Percentiles rank a stretch among this genome's conserved stretches.
These are phyloP conservation scores for Leucoma salicis DNA, from an alignment of 2,888 invertebrate genomes.

Conservation along the genomic window DNA sequence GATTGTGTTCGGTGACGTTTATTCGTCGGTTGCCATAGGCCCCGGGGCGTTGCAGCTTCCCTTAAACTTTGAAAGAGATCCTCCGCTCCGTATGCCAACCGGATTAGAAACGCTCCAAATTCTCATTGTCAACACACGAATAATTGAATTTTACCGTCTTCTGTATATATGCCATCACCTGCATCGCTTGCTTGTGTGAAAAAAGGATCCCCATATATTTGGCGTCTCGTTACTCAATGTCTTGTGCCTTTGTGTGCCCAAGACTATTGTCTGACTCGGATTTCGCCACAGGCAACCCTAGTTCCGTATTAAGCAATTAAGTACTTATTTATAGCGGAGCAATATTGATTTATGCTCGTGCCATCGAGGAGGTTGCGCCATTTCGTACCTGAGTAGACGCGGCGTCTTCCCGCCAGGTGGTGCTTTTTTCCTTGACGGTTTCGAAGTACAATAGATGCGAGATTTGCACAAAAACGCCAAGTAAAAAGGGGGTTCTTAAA, in stretches of 20 bases:
- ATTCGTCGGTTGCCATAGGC: constrained; percentile 16
- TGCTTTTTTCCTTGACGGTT: constrained; percentile 55
- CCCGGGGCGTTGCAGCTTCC: constrained; percentile 31
- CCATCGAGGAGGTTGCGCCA: constrained; percentile 47
- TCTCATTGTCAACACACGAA: constrained; percentile 64
- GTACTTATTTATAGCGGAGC: constrained; percentile 63
- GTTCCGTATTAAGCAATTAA: constrained; percentile 60
- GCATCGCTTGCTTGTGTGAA: constrained; percentile 53
- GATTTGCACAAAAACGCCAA: constrained; percentile 77
- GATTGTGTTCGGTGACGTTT: constrained; percentile 23
- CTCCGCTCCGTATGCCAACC: constrained; percentile 49
- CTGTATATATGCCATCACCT: constrained; percentile 69
- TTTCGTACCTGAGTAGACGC: constrained; percentile 31
- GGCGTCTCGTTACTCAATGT: constrained; percentile 76
- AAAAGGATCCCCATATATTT: constrained; percentile 67
- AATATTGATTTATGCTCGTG: constrained; percentile 60
- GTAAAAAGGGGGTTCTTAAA: constrained; percentile 53
- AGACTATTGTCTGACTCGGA: constrained; percentile 56
- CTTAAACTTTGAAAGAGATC: constrained; percentile 27
- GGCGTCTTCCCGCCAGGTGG: constrained; percentile 72
- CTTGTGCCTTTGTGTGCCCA: constrained; percentile 58
- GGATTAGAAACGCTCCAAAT: constrained; percentile 60
- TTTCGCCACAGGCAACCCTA: constrained; percentile 43
- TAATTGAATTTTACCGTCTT: constrained; percentile 72
- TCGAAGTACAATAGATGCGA: constrained; percentile 67